These are phyloP conservation scores for Orchestia grillus DNA, from an alignment of 1,140 invertebrate species.

Conservation along the genomic window DNA sequence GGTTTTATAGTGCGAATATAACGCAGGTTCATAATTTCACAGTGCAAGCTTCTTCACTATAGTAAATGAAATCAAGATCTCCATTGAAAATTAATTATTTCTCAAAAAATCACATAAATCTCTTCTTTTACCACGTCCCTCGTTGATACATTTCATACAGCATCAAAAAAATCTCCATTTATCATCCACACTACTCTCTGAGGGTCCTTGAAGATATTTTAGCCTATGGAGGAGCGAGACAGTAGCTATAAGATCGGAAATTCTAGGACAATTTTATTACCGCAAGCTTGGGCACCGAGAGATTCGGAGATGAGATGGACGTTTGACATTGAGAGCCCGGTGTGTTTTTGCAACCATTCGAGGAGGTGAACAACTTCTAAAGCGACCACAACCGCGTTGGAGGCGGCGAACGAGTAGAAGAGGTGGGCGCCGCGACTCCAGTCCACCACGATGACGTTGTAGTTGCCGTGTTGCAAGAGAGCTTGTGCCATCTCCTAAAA, in stretches of 20 bases:
- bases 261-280: slow-evolving; percentile 68
- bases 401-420: slow-evolving; percentile 70
- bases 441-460: slow-evolving; percentile 68
- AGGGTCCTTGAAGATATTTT: neutral
- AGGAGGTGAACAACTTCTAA: slow-evolving; percentile 85
- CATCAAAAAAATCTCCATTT: neutral
- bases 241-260: neutral
- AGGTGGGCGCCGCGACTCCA: slow-evolving; percentile 71
- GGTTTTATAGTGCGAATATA: too few species aligned
- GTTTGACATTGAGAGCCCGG: slow-evolving; percentile 78
- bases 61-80: neutral
- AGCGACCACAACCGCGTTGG: slow-evolving; percentile 79
- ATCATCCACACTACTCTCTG: neutral
- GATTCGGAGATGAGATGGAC: slow-evolving; percentile 89
- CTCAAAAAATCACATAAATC: neutral
- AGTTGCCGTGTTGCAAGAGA: slow-evolving; percentile 61
- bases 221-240: neutral
- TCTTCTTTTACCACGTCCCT: neutral
- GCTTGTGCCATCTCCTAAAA: slow-evolving; percentile 66
- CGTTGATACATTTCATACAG: neutral
- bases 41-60: neutral
- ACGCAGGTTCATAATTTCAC: neutral
- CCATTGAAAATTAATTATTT: neutral
- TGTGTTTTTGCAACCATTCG: slow-evolving; percentile 77
- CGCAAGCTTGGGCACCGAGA: slow-evolving; percentile 86